Evolutionary conservation across 2,888 invertebrate genomes (phyloP), one percentile per base, ranked within the genome.

Genomic region (Acanthosoma haemorrhoidale): DNA sequence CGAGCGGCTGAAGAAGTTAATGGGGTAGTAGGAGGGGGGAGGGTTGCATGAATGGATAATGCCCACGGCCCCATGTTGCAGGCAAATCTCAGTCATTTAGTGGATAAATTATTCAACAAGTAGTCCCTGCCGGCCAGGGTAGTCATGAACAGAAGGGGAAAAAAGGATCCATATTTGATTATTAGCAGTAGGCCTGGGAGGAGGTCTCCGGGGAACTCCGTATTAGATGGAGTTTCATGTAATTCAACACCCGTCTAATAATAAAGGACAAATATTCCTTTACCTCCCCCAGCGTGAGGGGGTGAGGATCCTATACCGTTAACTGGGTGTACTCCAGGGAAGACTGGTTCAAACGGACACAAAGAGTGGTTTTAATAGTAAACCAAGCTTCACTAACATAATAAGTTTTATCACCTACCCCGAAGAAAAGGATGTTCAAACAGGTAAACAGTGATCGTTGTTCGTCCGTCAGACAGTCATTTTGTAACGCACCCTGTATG

Each of bases 151-250:
- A n/a, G 25, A 21, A n/a, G 51, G 51, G 13, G 29, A 51, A 51
- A 51, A 51, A 51, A 51, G 51, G 51, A 25, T 51, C 51, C 51
- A 51, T 51, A 51, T 51, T 51, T 51, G 51, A 51, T 51, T 51
- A 51, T 51, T 51, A 51, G 51, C 25, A 51, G 51, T n/a, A 51
- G 51, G 25, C 25, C 51, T n/a, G 25, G 2, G 21, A 3, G 13
- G n/a, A n/a, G n/a, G 51, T 25, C 51, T 25, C 25, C 2, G 25
- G 51, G 51, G 51, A 2, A 1, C n/a, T 8, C 51, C n/a, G 25
- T n/a, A n/a, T 51, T 51, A 25, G 25, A 21, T 21, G 25, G 5
- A 51, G 51, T 25, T n/a, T 51, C 25, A 25, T 13, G 25, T 51
- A 51, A 51, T 51, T 51, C 41, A 2, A 13, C 32, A 9, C 32